Evolutionary conservation across 1,140 invertebrate species (phyloP).

Genomic region (Lethocerus indicus): DNA sequence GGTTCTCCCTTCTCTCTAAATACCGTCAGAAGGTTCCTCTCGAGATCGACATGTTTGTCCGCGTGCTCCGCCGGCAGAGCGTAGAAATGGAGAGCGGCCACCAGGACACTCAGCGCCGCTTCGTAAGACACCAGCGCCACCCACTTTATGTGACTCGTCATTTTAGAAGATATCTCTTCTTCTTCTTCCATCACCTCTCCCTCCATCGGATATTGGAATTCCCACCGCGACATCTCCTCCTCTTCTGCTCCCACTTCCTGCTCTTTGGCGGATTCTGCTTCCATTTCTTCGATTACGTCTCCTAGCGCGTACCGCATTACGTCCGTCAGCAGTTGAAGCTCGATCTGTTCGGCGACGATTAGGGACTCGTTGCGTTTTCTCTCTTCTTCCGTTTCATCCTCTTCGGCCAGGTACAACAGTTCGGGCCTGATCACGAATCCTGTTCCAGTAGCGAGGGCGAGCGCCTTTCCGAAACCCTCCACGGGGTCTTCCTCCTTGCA

Average conservation of each 20-base stretch:
- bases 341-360: slow-evolving; percentile 4
- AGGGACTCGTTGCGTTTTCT: not conserved
- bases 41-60: not conserved
- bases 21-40: not conserved
- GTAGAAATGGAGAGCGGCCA: not conserved
- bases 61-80: slow-evolving; percentile 3
- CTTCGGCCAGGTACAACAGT: not conserved
- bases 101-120: too few species aligned
- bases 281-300: not conserved
- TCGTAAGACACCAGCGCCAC: too few species aligned
- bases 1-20: not conserved
- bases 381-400: not conserved
- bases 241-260: not conserved
- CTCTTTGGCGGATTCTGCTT: too few species aligned
- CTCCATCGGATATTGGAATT: not conserved
- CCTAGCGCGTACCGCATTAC: not conserved
- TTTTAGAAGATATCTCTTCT: too few species aligned
- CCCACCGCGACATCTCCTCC: not conserved
- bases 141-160: too few species aligned
- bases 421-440: not conserved
- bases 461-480: slow-evolving; percentile 33
- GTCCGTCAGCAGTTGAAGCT: not conserved
- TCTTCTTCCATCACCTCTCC: not conserved
- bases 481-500: slow-evolving; percentile 33
- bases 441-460: slow-evolving; percentile 24